phyloP scores from a whole-genome alignment of 2,888 invertebrate genomes.

The Resseliella maxima region DNA sequence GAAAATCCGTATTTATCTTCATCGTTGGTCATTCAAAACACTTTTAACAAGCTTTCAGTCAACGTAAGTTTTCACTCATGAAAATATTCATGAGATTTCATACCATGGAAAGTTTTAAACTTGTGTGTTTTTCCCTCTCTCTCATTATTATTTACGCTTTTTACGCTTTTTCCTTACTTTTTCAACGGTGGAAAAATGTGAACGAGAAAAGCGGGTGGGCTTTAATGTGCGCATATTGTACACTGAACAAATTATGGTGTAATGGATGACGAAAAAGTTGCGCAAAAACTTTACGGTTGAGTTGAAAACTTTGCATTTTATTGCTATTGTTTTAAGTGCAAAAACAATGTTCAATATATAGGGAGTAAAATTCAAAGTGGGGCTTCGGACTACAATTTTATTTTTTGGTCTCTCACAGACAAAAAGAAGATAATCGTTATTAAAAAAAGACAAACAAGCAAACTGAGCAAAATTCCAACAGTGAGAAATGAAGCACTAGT shows the following conservation, averaged over 20 bases:
- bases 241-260: slow-evolving; percentile 9
- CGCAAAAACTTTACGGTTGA: neutral
- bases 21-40: neutral
- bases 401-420: neutral
- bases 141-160: neutral
- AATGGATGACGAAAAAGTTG: slow-evolving; percentile 32
- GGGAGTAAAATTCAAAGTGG: neutral
- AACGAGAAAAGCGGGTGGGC: neutral
- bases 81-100: neutral
- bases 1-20: neutral
- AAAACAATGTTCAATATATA: neutral
- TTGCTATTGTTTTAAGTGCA: slow-evolving; percentile 6
- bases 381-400: slow-evolving; percentile 1
- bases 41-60: neutral
- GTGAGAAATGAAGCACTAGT: neutral
- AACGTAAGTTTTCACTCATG: neutral
- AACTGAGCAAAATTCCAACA: neutral
- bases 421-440: neutral
- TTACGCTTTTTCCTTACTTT: neutral
- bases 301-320: slow-evolving; percentile 23
- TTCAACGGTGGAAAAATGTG: neutral
- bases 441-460: neutral
- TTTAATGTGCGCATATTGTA: neutral
- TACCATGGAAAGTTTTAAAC: neutral
- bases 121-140: neutral